Evolutionary conservation across 2,888 invertebrate species (phyloP), one percentile per base, ranked within the genome.

Genomic region (Plutella xylostella): DNA sequence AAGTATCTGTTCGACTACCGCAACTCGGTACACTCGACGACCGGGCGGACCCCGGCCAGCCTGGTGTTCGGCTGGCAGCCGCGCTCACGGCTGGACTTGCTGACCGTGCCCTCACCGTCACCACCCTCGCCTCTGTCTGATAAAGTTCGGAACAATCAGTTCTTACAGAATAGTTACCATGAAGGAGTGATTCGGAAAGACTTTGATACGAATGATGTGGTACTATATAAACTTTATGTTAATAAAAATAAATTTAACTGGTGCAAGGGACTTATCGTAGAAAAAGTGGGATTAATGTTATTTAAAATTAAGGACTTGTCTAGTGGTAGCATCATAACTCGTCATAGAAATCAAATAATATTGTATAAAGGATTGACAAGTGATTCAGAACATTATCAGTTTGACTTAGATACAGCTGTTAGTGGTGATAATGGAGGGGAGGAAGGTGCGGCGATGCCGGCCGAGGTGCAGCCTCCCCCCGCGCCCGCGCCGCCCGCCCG

Each of bases 1-100:
- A 20, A 43, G 22, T 38, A 38, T n/a, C 15, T 38, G n/a, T 38
- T 38, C n/a, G 38, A 38, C n/a, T 38, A 38, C 21, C 20, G 38
- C 12, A 38, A 38, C 14, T 38, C 38, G 6, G 15, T 38, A 1
- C 38, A 38, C 12, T n/a, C 38, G 14, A 38, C 38, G 4, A 38
- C 38, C 4, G 22, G 22, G 3, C 4, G n/a, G n/a, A 12, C 21
- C 9, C 38, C 38, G 4, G 38, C 38, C 12, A n/a, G n/a, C 12
- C 15, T 38, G 12, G 21, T 38, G n/a, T 38, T 21, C n/a, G 38
- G 38, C 21, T 12, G n/a, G n/a, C 20, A n/a, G 21, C 38, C 21
- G 5, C 38, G 38, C 9, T 38, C 20, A 15, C 9, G 38, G 21
- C n/a, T 38, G 14, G 38, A 38, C 21, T 21, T 38, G 15, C 4